Evolutionary conservation across 2,113 vertebrate genomes (phyloP).

Genomic region (Otis tarda): DNA sequence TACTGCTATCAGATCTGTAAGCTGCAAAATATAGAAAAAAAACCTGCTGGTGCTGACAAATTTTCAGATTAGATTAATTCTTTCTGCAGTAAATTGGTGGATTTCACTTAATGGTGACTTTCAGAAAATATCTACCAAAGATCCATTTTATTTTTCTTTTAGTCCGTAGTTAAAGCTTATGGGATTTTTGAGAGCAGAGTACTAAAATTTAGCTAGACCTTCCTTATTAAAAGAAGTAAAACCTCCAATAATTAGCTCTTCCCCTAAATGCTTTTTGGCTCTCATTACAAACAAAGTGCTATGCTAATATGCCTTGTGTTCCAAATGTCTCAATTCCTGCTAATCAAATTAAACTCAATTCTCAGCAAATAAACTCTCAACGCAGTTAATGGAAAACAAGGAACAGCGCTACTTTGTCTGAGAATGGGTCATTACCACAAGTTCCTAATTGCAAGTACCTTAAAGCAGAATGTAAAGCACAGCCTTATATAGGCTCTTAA

Average conservation of each 20-base stretch:
- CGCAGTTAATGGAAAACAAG: conserved; percentile 74
- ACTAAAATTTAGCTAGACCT: conserved; percentile 70
- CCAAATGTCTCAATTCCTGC: conserved; percentile 75
- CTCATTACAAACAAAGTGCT: conserved; percentile 74
- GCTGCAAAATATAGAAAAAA: neutral
- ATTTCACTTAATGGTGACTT: neutral
- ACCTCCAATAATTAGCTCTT: conserved; percentile 75
- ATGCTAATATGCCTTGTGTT: conserved; percentile 79
- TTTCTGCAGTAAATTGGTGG: neutral
- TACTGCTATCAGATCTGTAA: neutral
- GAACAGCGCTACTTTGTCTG: conserved; percentile 63
- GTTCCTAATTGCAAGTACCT: conserved; percentile 73
- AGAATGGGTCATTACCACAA: conserved; percentile 76
- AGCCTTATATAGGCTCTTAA: conserved; percentile 31
- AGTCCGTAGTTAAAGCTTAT: conserved; percentile 65
- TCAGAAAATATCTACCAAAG: neutral
- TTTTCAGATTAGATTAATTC: neutral
- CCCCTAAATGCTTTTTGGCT: conserved; percentile 73
- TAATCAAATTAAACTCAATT: conserved; percentile 80
- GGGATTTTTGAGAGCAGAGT: conserved; percentile 54
- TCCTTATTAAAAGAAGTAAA: conserved; percentile 57
- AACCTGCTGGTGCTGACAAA: neutral
- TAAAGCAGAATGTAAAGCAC: conserved; percentile 57
- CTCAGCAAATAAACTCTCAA: conserved; percentile 77
- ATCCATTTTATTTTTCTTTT: conserved; percentile 21